Percentiles rank a stretch among this genome's conserved stretches.
Evolutionary conservation across 2,797 vertebrate genomes (phyloP).

Genomic region (Jordanella pulchra): DNA sequence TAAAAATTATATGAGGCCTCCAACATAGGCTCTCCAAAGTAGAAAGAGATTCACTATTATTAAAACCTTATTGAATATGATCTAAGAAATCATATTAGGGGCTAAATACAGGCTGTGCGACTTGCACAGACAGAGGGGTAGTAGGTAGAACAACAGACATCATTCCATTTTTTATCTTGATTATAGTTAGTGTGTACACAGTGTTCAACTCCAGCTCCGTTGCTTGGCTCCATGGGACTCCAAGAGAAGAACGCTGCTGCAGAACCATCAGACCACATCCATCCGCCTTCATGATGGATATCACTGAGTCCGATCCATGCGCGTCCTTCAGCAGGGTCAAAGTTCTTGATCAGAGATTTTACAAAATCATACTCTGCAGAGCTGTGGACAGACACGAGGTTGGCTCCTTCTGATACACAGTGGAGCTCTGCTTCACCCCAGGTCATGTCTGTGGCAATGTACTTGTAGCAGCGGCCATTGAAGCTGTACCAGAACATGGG

Average conservation of each 20-base stretch:
- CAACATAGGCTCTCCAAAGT: neutral
- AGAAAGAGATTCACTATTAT: neutral
- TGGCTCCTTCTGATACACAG: too few species aligned
- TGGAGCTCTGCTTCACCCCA: too few species aligned
- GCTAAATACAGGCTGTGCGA: neutral
- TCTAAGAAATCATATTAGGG: neutral
- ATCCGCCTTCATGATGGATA: neutral
- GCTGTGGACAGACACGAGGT: slow-evolving; percentile 24
- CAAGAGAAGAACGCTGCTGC: fast-evolving
- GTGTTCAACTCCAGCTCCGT: fast-evolving
- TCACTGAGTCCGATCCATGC: slow-evolving; percentile 40
- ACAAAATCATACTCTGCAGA: neutral
- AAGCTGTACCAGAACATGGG: too few species aligned
- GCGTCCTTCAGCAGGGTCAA: fast-evolving
- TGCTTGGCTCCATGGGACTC: fast-evolving
- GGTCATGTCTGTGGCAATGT: too few species aligned
- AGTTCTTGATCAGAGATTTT: slow-evolving; percentile 11
- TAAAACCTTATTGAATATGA: neutral
- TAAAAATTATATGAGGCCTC: too few species aligned
- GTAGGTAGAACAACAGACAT: fast-evolving
- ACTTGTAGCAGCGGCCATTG: too few species aligned
- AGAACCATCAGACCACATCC: slow-evolving; percentile 46
- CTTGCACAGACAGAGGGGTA: slow-evolving; percentile 24
- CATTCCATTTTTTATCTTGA: slow-evolving; percentile 5
- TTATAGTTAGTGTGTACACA: neutral